Conservation (phyloP, 2,888 invertebrate genomes). For the Stenolophus ochropezus region DNA sequence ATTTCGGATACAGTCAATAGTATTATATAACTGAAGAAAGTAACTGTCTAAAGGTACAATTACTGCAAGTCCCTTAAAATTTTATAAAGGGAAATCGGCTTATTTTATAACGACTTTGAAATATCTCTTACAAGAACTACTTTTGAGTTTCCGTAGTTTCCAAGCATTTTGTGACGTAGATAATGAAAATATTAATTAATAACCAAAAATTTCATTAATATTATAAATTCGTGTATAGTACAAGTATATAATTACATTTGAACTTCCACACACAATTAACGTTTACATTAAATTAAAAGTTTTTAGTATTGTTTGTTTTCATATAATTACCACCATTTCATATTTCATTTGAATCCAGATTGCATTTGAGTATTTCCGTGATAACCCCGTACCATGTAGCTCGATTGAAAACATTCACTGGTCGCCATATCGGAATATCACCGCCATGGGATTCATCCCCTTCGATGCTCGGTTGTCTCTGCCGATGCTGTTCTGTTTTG, state of each 20-base stretch:
- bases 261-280: not conserved
- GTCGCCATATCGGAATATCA: conserved; percentile 30
- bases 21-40: too few relatives aligned
- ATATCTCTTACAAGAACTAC: too few relatives aligned
- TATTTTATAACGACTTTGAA: too few relatives aligned
- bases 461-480: conserved; percentile 23
- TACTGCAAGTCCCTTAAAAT: too few relatives aligned
- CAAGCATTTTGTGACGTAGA: too few relatives aligned
- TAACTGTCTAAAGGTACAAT: too few relatives aligned
- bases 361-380: not conserved
- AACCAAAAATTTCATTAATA: not conserved
- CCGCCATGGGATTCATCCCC: conserved; percentile 41
- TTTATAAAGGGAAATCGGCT: too few relatives aligned
- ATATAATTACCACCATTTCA: not conserved
- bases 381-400: not conserved
- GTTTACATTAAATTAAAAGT: not conserved
- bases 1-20: too few relatives aligned
- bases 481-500: not conserved
- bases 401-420: conserved; percentile 42
- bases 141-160: too few relatives aligned
- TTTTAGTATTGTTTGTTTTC: not conserved
- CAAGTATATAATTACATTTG: not conserved
- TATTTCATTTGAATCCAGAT: not conserved
- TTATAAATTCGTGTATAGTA: not conserved
- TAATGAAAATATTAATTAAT: not conserved